Base-by-base conservation (phyloP, 2,888 invertebrate genomes). In the Caenorhabditis virilis region DNA sequence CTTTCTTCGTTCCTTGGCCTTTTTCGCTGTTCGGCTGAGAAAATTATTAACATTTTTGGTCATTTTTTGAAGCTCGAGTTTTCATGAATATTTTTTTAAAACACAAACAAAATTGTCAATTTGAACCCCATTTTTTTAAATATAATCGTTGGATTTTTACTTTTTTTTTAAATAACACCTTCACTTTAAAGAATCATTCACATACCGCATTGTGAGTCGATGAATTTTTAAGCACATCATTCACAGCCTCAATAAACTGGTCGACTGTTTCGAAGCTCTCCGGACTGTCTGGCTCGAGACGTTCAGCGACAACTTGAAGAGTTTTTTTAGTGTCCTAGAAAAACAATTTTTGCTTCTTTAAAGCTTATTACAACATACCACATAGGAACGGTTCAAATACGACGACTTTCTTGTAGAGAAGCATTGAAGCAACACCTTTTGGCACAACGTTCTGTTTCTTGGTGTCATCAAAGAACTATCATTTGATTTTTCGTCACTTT, bases 191-290 rank as follows among this genome's bases (percentile, higher is more conserved):
- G n/a, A n/a, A n/a, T n/a, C n/a, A n/a, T n/a, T 30, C 6, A 30
- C 30, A 13, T 9, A 39, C 39, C 39, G 46, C 13, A 33, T 46
- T 46, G n/a, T 20, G 20, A n/a, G 5, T 46, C 11, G 46, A 27
- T 18, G 30, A 26, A 33, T 46, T 46, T n/a, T 20, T 46, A 30
- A 46, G 33, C n/a, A 46, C 33, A 1, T 33, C 18, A 46, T 46
- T 46, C 13, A 46, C 2, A 3, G 46, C 27, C 22, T 46, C 18
- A 27, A 46, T 46, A 16, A 46, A 46, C 11, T 46, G n/a, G 6
- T 33, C 22, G 25, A 46, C 33, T 6, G 27, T 46, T 16, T 27
- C 33, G 15, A 46, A 27, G 5, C 27, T 2, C 2, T 16, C 6
- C 2, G 46, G 30, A 16, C 6, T 7, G 15, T 46, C 46, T 2